A percentile compares a stretch with the other conserved stretches of the same genome.
Evolutionary conservation across 2,888 invertebrate species (phyloP).

Genomic region (Eudasyphora cyanicolor): DNA sequence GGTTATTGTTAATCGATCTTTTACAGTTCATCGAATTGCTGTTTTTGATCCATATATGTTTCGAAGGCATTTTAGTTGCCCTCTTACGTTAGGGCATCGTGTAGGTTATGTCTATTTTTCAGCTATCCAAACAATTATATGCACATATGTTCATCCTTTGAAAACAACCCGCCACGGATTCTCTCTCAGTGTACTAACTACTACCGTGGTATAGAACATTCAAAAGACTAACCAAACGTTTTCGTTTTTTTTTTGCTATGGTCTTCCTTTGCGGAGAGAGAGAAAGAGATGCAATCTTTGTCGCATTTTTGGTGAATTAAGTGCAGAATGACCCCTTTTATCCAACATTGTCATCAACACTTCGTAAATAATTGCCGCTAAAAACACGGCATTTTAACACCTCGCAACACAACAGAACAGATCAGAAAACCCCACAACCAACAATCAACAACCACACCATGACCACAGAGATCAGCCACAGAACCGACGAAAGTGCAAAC

Average conservation of each 20-base stretch:
- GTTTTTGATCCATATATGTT: too few species aligned
- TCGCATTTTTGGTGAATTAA: slow-evolving; percentile 66
- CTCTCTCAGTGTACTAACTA: slow-evolving; percentile 44
- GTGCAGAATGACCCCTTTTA: slow-evolving; percentile 67
- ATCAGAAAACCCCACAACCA: slow-evolving; percentile 1
- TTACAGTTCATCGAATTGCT: too few species aligned
- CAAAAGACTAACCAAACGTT: slow-evolving; percentile 43
- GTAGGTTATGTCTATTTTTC: too few species aligned
- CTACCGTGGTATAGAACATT: slow-evolving; percentile 41
- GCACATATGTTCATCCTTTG: too few species aligned
- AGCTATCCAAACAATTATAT: too few species aligned
- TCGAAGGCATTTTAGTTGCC: too few species aligned
- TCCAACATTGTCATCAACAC: slow-evolving; percentile 66
- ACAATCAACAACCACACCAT: slow-evolving; percentile 24
- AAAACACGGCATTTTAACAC: slow-evolving; percentile 65
- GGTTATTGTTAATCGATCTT: too few species aligned
- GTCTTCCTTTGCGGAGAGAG: background rate
- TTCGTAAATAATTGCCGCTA: slow-evolving; percentile 66
- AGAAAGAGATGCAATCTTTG: slow-evolving; percentile 63
- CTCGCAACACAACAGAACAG: slow-evolving; percentile 58
- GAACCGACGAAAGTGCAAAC: too few species aligned
- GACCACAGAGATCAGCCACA: background rate
- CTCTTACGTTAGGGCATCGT: too few species aligned
- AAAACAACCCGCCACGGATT: background rate
- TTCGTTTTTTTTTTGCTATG: slow-evolving; percentile 3